Conservation (phyloP, 2,888 invertebrate species). For the Diaprepes abbreviatus region DNA sequence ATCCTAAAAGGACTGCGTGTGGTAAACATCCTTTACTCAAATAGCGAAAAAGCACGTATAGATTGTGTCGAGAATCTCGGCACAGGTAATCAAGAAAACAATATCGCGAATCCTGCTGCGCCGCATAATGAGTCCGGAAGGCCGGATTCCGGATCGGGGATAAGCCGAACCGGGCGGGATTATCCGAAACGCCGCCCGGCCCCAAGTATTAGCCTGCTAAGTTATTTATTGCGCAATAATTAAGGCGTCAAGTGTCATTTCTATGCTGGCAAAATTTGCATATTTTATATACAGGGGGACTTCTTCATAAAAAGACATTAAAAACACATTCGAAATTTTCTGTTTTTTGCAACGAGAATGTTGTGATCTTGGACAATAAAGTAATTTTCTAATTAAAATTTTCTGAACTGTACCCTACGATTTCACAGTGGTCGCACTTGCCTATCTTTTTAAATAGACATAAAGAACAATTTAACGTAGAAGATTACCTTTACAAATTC, state of each 20-base stretch:
- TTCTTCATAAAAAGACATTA: no score
- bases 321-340: no score
- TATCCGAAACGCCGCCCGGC: slow-evolving; percentile 44
- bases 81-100: slow-evolving; percentile 69
- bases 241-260: slow-evolving; percentile 56
- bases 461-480: no score
- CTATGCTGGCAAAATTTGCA: slow-evolving; percentile 33
- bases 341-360: no score
- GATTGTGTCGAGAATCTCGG: slow-evolving; percentile 2
- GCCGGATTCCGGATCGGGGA: slow-evolving; percentile 58
- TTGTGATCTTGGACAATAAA: no score
- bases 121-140: slow-evolving; percentile 65
- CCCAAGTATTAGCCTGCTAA: slow-evolving; percentile 51
- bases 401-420: no score
- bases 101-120: slow-evolving; percentile 67
- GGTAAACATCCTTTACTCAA: not conserved
- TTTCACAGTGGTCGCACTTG: no score
- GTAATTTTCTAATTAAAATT: no score
- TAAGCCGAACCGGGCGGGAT: slow-evolving; percentile 62
- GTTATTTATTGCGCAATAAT: slow-evolving; percentile 61
- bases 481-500: no score
- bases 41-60: not conserved
- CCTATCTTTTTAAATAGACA: no score
- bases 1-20: no score
- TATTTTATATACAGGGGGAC: slow-evolving; percentile 11